Base-by-base conservation (phyloP, 2,888 invertebrate species). In the Drosophila lacicola region DNA sequence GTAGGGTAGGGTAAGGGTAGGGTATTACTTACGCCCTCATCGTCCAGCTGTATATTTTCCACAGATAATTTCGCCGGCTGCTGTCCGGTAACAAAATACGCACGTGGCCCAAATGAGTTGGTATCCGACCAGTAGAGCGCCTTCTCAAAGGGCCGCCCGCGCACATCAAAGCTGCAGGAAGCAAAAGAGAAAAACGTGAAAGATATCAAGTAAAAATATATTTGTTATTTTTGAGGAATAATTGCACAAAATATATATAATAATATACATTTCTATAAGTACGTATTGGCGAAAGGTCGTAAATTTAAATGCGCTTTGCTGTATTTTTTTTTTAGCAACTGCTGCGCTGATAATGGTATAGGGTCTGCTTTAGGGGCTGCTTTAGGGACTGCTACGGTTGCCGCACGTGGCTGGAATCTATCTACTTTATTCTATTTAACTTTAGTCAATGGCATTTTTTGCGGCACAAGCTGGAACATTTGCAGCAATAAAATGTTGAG, bases 61-160 rank as follows among this genome's bases (percentile, higher is more conserved):
- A 98, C 94, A 41, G 96, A 96, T 62, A 97, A 93, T 14, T 96
- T 95, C 19, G 97, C 97, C 49, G 97, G 97, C 74, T 95, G 94
- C 11, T 96, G 95, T 54, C 96, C 95, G 4, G 96, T 95, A 29
- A 96, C 95, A 92, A 97, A 97, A 92, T 96, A 96, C 5, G 97
- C 97, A 65, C 97, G 94, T 1, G 96, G 96, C 4, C 97, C 97
- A 90, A 97, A 97, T 50, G 96, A 95, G 33, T 95, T 94, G 0
- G 96, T 95, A 82, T 97, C 96, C 2, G 97, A 97, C 95, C 96
- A 96, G 88, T 97, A 97, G 10, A 96, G 93, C 0, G 97, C 97
- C 90, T 97, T 96, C 91, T 94, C 95, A 92, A 97, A 95, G 1
- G 96, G 94, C 70, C 96, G 94, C 21, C 97, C 97, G 42, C 97